phyloP scores from a whole-genome alignment of 2,888 invertebrate genomes.

The Yponomeuta cagnagella region DNA sequence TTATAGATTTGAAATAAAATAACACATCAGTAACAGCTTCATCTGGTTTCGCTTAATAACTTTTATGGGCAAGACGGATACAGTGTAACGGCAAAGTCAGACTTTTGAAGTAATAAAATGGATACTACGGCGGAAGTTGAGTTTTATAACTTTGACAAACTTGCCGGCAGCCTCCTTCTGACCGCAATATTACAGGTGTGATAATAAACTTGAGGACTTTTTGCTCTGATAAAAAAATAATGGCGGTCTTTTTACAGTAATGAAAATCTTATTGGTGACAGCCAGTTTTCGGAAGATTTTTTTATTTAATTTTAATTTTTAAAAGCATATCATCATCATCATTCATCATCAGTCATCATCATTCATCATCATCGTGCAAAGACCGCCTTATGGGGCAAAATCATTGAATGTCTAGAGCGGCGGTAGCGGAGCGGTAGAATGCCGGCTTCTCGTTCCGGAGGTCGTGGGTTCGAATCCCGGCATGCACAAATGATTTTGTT shows the following conservation, averaged over 20 bases:
- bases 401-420: too few relatives aligned
- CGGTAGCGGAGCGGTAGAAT: too few relatives aligned
- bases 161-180: neutral
- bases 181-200: conserved; percentile 1
- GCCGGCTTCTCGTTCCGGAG: too few relatives aligned
- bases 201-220: neutral
- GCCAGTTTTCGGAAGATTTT: neutral
- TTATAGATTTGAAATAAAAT: too few relatives aligned
- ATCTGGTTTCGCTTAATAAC: too few relatives aligned
- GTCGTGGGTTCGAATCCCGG: too few relatives aligned
- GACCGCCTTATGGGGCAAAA: too few relatives aligned
- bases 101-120: neutral
- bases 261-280: neutral
- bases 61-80: neutral
- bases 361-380: too few relatives aligned
- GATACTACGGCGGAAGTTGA: neutral
- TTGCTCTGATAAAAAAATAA: neutral
- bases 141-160: neutral
- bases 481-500: too few relatives aligned
- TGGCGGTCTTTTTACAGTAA: neutral
- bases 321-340: too few relatives aligned
- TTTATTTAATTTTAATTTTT: neutral
- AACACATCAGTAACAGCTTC: too few relatives aligned
- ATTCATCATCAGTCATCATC: too few relatives aligned
- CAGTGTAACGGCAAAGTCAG: neutral